Evolutionary conservation across 2,113 vertebrate genomes (phyloP).

Genomic region (Puma concolor): DNA sequence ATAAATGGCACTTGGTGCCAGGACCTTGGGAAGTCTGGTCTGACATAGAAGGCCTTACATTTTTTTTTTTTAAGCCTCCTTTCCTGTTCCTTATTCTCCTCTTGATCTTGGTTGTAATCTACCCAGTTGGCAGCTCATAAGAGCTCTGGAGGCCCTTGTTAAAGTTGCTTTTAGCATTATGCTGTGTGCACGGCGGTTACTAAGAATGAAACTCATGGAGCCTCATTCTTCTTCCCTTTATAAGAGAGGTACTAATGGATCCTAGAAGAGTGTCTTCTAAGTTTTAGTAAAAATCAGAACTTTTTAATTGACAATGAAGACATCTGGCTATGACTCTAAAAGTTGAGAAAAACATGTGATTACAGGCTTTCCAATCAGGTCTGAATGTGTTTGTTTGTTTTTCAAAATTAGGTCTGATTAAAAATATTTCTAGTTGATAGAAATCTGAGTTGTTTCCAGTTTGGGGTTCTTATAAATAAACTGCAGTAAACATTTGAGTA

Average conservation of each 20-base stretch:
- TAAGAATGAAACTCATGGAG: conserved; percentile 54
- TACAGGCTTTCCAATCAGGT: background rate
- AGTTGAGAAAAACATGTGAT: background rate
- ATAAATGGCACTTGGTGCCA: too few species aligned
- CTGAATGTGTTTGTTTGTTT: background rate
- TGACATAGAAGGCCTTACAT: too few species aligned
- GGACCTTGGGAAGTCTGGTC: too few species aligned
- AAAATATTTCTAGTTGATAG: conserved; percentile 58
- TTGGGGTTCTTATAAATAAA: conserved; percentile 54
- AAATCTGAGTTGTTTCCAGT: conserved; percentile 60
- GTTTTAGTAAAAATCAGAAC: conserved; percentile 18
- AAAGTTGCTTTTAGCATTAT: conserved; percentile 66
- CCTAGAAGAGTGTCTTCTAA: background rate
- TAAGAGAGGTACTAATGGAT: background rate
- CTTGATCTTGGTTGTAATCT: too few species aligned
- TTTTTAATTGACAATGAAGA: background rate
- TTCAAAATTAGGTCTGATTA: conserved; percentile 61
- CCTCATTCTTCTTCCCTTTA: background rate
- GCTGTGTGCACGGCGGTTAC: background rate
- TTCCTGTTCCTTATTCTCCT: too few species aligned
- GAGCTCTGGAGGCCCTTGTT: conserved; percentile 61
- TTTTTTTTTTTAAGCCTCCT: too few species aligned
- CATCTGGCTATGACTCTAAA: background rate
- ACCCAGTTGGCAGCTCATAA: too few species aligned
- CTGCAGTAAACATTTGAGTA: conserved; percentile 33